A percentile compares a stretch with the other conserved stretches of the same genome.
phyloP scores from a whole-genome alignment of 1,140 invertebrate species.

The Tribolium madens region DNA sequence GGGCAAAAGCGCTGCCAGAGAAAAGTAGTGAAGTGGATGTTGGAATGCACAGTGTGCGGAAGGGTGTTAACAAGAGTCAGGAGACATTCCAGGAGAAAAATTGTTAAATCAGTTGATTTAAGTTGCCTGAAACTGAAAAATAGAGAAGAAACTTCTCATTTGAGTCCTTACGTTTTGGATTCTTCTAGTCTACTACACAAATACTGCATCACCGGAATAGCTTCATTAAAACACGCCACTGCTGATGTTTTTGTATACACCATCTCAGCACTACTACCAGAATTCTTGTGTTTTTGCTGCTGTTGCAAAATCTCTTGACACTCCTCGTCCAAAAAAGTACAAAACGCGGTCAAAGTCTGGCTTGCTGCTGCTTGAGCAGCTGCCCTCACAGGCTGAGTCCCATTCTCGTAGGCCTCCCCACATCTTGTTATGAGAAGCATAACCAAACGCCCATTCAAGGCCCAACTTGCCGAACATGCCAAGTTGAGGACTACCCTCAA shows the following conservation, averaged over 20 bases:
- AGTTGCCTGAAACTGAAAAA: conserved; percentile 65
- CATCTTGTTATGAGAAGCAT: conserved; percentile 82
- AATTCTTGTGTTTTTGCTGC: conserved; percentile 71
- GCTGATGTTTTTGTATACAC: conserved; percentile 72
- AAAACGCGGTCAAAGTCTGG: conserved; percentile 85
- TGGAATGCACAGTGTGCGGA: conserved; percentile 83
- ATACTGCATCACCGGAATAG: conserved; percentile 90
- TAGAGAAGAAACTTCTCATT: not conserved
- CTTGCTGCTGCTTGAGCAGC: conserved; percentile 86
- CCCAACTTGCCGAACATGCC: conserved; percentile 83
- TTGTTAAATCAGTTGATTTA: conserved; percentile 75
- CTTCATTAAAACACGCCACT: conserved; percentile 90
- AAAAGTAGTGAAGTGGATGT: conserved; percentile 86
- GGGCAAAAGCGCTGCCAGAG: conserved; percentile 94
- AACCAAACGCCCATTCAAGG: conserved; percentile 84
- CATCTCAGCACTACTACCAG: conserved; percentile 70
- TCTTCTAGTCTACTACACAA: conserved; percentile 87
- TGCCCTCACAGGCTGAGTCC: conserved; percentile 81
- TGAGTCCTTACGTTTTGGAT: conserved; percentile 76
- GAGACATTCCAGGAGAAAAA: conserved; percentile 88
- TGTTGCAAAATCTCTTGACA: conserved; percentile 79
- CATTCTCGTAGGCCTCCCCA: conserved; percentile 79
- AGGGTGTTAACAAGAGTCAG: conserved; percentile 86
- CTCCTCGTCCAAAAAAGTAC: conserved; percentile 84
- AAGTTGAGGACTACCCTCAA: conserved; percentile 84